Evolutionary conservation across 2,797 vertebrate genomes (phyloP).

Genomic region (Clarias laeviceps): DNA sequence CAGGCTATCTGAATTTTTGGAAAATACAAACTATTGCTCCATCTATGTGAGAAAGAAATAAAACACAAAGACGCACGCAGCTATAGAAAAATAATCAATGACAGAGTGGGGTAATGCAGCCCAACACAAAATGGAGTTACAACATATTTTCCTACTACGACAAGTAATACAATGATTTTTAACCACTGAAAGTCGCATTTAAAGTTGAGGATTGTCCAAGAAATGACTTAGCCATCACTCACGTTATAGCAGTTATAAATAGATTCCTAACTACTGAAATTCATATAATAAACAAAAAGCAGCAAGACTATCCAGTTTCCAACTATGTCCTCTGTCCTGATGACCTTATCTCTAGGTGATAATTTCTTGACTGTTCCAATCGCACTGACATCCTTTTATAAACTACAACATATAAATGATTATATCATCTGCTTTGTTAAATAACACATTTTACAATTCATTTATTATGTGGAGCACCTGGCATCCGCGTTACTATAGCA

Average conservation of each 20-base stretch:
- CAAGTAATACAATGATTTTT: neutral
- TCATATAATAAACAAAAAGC: neutral
- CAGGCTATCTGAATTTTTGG: neutral
- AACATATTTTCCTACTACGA: neutral
- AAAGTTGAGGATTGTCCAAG: neutral
- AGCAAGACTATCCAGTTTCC: neutral
- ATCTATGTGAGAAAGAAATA: neutral
- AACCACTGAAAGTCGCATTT: neutral
- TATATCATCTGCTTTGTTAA: neutral
- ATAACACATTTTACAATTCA: neutral
- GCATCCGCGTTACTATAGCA: slow-evolving; percentile 5
- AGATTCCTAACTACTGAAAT: neutral
- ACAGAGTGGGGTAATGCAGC: neutral
- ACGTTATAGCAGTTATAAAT: neutral
- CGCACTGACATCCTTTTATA: neutral
- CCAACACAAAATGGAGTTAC: neutral
- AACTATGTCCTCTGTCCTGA: neutral
- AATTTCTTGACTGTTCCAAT: neutral
- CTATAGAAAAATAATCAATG: neutral
- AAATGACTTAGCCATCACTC: neutral
- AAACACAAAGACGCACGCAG: neutral
- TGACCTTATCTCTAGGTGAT: neutral
- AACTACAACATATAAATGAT: neutral
- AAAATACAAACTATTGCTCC: neutral
- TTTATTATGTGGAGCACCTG: neutral